Base-by-base conservation (phyloP, 2,797 vertebrate species). In the Streptopelia turtur region DNA sequence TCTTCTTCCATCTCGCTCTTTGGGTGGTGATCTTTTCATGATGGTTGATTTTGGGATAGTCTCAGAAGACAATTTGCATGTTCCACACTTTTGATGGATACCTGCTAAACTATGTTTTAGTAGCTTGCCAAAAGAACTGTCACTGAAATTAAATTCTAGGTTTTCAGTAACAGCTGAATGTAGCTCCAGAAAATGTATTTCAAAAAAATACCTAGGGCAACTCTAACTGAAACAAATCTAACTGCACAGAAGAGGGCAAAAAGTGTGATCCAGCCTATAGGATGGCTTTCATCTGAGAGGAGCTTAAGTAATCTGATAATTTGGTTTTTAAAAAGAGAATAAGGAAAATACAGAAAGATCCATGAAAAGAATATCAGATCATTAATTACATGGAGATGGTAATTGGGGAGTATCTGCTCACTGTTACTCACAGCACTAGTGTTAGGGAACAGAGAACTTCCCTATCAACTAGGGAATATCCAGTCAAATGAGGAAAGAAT, bases 141-240 rank as follows among this genome's bases (percentile, higher is more conserved):
- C 56, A 59, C 43, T 64, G 59, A 91, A 96, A 91, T 79, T 57
- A 92, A 82, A 78, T 85, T 70, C n/a, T 27, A 92, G 49, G 25
- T 27, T 64, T 95, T 63, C 66, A 71, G 27, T 78, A 37, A 55
- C 52, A 85, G 45, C 20, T 83, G 70, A 89, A 64, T 28, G 35
- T 27, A 89, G 15, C 30, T 65, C 28, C 79, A 83, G 53, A 77
- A 10, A 53, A 89, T 56, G 8, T 30, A 23, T 22, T 8, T n/a
- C 1, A 69, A 41, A 60, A 77, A 77, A 49, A 24, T 2, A n/a
- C 11, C 39, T 81, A 35, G 8, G 15, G 49, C 6, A 80, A 5
- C 6, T 83, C 6, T 52, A 68, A 75, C n/a, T 68, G n/a, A 85
- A 89, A 65, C 3, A 65, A 65, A 66, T 35, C 9, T 45, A 43